Percentiles rank a stretch among this genome's conserved stretches.
These are phyloP conservation scores for Aplochiton taeniatus DNA, from an alignment of 2,797 vertebrate species.

Conservation along the genomic window DNA sequence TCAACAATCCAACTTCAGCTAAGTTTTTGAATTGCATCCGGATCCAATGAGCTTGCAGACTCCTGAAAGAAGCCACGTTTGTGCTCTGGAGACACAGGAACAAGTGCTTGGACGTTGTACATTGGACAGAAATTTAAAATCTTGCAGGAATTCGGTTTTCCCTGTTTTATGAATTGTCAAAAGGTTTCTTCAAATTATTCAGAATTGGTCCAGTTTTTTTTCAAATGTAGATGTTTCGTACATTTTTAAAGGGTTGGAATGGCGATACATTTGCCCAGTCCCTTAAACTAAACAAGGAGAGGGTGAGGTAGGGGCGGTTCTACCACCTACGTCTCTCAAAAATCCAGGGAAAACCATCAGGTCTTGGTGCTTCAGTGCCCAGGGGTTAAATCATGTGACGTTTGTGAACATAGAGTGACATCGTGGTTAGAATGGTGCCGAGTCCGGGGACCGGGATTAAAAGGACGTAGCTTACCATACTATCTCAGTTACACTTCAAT, in stretches of 20 bases:
- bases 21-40: slow-evolving; percentile 72
- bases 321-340: neutral
- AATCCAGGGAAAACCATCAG: slow-evolving; percentile 4
- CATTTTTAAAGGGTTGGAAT: too few relatives aligned
- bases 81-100: slow-evolving; percentile 37
- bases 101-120: slow-evolving; percentile 35
- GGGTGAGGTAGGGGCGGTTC: too few relatives aligned
- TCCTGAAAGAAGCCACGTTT: slow-evolving; percentile 47
- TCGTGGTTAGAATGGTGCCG: slow-evolving; percentile 47
- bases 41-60: slow-evolving; percentile 44
- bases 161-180: too few relatives aligned
- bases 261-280: too few relatives aligned
- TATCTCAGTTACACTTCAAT: slow-evolving; percentile 64
- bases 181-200: too few relatives aligned
- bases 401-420: slow-evolving; percentile 60
- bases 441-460: slow-evolving; percentile 46
- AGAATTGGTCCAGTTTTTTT: too few relatives aligned
- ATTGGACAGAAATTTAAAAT: slow-evolving; percentile 30
- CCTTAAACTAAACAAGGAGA: too few relatives aligned
- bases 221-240: too few relatives aligned
- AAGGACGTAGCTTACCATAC: slow-evolving; percentile 71
- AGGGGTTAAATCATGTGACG: slow-evolving; percentile 27
- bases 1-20: slow-evolving; percentile 71
- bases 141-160: slow-evolving; percentile 29
- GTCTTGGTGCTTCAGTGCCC: slow-evolving; percentile 54